Base-by-base conservation (phyloP, 1,140 invertebrate species). In the Lutraria rhynchaena region DNA sequence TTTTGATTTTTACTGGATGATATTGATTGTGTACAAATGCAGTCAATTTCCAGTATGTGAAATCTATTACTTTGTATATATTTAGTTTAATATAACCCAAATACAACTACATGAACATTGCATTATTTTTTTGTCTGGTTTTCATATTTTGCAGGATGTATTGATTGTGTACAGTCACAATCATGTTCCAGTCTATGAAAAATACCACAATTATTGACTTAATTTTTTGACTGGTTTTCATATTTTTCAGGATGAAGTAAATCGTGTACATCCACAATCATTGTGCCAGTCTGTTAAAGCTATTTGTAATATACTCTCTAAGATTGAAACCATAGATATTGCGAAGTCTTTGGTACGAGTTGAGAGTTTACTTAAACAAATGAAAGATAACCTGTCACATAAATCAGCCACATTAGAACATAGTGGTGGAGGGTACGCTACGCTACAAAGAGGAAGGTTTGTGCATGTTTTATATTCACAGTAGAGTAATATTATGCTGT, bases 201-300 rank as follows among this genome's bases (percentile, higher is more conserved):
- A n/a, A n/a, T n/a, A n/a, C n/a, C n/a, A n/a, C n/a, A n/a, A n/a
- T n/a, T n/a, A n/a, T n/a, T n/a, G n/a, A n/a, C n/a, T n/a, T n/a
- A n/a, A n/a, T n/a, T n/a, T n/a, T 7, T 41, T 5, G 37, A 41
- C 37, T 41, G 37, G 37, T 41, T 7, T 41, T 7, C 37, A n/a
- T 41, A 61, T 46, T 1, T 83, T 70, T 9, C 80, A 89, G 87
- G 85, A 84, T 80, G 75, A 83, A 11, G 53, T 57, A 24, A 81
- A 85, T 19, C n/a, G 67, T 29, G 86, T 88, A 13, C 87, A 95
- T 87, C 93, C 94, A 3, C 93, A 94, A 83, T 93, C 95, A 24
- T 95, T 98, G 53, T 94, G 96, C 24, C 98, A 99, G 92, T 95
- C 97, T 0, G 96, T 98, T 0, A 99, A 99, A 93, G 97, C 96